Evolutionary conservation across 2,888 invertebrate genomes (phyloP), one percentile per base, ranked within the genome.

Genomic region (Thymelicus lineola): DNA sequence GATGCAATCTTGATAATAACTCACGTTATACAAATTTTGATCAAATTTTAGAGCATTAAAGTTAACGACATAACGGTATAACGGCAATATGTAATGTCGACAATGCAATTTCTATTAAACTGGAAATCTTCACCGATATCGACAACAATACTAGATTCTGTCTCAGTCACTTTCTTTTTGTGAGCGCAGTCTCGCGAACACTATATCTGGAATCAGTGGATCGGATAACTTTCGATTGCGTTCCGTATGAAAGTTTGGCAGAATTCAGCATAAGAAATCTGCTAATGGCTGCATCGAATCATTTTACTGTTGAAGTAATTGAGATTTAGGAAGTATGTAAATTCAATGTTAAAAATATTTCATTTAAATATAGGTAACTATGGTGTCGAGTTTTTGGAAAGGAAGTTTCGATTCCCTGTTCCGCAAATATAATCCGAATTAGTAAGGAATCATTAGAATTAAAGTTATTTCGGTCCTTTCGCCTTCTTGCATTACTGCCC

Each of bases 91-190:
- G 12, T 15, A 50, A 12, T 50, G 15, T 50, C 17, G n/a, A 7
- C 17, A 15, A 50, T 15, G 15, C 17, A 50, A 50, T 17, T 9
- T 17, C 15, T 17, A 17, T 50, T 50, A 50, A 17, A 17, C 0
- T 50, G 48, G 15, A 50, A 50, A 14, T 55, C 55, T 28, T 55
- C 14, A 12, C 42, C 42, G 28, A 28, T 55, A 55, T 55, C 55
- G 55, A 55, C 55, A 28, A 28, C 58, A 66, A 66, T 66, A 48
- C 59, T 59, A 38, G 60, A 60, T 42, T 53, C 14, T 60, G 60
- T 67, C 66, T 67, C 66, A 64, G 55, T 55, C 38, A 53, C 60
- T 67, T 67, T 67, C 66, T 67, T 67, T 60, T 67, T 53, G 60
- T 35, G 66, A 60, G 53, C 38, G 14, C 64, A 17, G 35, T 59